Base-by-base conservation (phyloP, 2,113 vertebrate genomes). In the Gnathonemus longibarbis region DNA sequence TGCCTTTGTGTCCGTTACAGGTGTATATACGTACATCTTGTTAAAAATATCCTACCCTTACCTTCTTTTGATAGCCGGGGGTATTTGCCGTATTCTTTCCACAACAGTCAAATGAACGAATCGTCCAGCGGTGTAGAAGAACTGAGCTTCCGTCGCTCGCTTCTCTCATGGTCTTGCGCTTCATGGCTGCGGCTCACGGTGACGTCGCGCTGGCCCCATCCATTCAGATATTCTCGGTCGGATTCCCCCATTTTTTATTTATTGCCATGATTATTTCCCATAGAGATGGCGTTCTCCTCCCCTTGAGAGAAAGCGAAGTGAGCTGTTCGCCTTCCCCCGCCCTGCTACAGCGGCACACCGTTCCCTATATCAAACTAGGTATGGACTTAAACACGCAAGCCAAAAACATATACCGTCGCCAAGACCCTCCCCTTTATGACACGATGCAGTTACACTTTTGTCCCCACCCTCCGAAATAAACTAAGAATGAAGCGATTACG, bases 131-230 rank as follows among this genome's bases (percentile, higher is more conserved):
- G 90, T 85, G 92, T 90, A 84, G 91, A 92, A 21, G 91, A 53
- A 94, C 91, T 96, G 96, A 94, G 92, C 91, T 13, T 90, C 92
- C 90, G 93, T 92, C 93, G 92, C 93, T 84, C 88, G 95, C 94
- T 92, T 91, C 93, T 91, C 94, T 88, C 93, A 91, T 89, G 94
- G 93, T 95, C 94, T 94, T 92, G 94, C 91, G 94, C 94, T 95
- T 93, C 95, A 94, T 95, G 96, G 95, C 93, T 95, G 96, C 96
- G 70, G 95, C 94, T 93, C 92, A 83, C 66, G 90, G 94, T 98
- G 97, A 97, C 97, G 97, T 97, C 92, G 94, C 93, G 91, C 89
- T 91, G 91, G 93, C 93, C 93, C 95, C 95, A 93, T 96, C 97
- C 96, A 97, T 96, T 97, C 97, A 97, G 96, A 94, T 95, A 95